phyloP scores from a whole-genome alignment of 2,888 invertebrate species.

The Fabriciana adippe region DNA sequence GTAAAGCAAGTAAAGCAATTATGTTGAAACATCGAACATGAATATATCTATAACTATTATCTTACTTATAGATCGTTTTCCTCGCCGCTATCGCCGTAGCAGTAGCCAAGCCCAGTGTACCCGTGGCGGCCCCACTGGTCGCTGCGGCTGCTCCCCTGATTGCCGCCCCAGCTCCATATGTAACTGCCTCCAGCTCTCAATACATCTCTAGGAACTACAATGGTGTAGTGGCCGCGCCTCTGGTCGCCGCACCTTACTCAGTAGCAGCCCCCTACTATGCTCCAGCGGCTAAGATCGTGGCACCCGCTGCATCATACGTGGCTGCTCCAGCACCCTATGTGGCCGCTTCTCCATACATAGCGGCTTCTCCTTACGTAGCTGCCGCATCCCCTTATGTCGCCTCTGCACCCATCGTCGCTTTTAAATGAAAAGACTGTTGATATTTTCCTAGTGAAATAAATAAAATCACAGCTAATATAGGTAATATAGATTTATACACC shows the following conservation, averaged over 20 bases:
- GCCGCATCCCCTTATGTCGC: slow-evolving; percentile 44
- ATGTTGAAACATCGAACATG: not conserved
- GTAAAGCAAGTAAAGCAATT: not conserved
- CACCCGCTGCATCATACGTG: slow-evolving; percentile 39
- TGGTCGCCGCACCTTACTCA: slow-evolving; percentile 69
- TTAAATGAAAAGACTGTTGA: slow-evolving; percentile 42
- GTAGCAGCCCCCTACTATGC: slow-evolving; percentile 52
- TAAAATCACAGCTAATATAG: not conserved
- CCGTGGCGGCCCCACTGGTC: slow-evolving; percentile 55
- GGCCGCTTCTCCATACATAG: slow-evolving; percentile 55
- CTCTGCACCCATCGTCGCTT: slow-evolving; percentile 60
- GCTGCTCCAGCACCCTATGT: slow-evolving; percentile 46
- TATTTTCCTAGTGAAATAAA: not conserved
- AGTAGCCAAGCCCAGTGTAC: slow-evolving; percentile 62
- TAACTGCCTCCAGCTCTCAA: slow-evolving; percentile 86
- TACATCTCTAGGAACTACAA: slow-evolving; percentile 85
- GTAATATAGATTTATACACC: no score
- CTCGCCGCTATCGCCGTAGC: slow-evolving; percentile 63
- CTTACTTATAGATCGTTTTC: slow-evolving; percentile 61
- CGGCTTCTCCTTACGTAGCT: slow-evolving; percentile 51
- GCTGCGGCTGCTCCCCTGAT: slow-evolving; percentile 54
- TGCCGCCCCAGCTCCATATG: slow-evolving; percentile 77
- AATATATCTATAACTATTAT: not conserved
- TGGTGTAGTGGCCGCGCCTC: slow-evolving; percentile 73
- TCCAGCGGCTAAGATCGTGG: slow-evolving; percentile 47